Conservation (phyloP, 2,797 vertebrate genomes). For the Potorous gilbertii region DNA sequence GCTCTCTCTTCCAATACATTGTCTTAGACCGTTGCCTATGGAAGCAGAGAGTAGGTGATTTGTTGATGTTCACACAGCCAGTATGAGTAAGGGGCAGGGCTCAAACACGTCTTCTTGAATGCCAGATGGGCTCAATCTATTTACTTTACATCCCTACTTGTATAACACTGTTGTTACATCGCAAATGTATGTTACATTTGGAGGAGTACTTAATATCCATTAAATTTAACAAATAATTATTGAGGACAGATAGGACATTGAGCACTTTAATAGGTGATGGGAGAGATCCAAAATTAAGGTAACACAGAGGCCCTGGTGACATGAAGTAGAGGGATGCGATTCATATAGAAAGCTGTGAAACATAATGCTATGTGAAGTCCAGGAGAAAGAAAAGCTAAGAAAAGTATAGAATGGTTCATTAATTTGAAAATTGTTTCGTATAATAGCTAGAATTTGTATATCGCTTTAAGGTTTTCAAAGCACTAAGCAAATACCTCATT, state of each 20-base stretch:
- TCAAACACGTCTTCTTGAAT: not conserved
- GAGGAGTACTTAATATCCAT: not conserved
- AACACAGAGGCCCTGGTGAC: not conserved
- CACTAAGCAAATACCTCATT: not conserved
- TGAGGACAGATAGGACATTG: not conserved
- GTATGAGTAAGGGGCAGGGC: not conserved
- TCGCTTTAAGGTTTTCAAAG: not conserved
- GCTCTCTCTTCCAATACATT: not conserved
- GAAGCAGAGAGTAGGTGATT: not conserved
- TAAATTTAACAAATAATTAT: not conserved
- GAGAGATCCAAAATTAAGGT: not conserved
- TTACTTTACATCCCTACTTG: not conserved
- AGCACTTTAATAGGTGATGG: not conserved
- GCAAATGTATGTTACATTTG: not conserved
- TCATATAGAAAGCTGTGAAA: not conserved
- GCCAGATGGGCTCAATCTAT: not conserved
- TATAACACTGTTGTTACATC: not conserved
- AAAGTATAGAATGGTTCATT: not conserved
- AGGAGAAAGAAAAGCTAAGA: not conserved
- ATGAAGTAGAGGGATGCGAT: not conserved
- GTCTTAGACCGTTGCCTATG: not conserved
- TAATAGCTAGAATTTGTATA: slow-evolving; percentile 37
- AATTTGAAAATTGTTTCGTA: slow-evolving; percentile 14
- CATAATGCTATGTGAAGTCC: not conserved
- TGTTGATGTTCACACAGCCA: not conserved